Evolutionary conservation across 2,888 invertebrate species (phyloP).

Genomic region (Micropterix aruncella): DNA sequence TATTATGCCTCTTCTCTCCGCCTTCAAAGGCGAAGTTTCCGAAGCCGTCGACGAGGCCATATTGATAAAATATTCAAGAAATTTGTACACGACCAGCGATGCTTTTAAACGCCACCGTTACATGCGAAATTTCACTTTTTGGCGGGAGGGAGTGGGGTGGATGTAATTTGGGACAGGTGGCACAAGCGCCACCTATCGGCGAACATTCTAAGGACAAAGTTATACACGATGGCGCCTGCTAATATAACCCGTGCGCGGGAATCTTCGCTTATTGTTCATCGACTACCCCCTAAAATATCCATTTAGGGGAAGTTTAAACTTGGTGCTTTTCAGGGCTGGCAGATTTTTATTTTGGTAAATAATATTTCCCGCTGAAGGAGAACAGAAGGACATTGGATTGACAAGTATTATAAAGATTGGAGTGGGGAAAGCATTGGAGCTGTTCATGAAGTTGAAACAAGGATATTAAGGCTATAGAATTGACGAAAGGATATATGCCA

Average conservation of each 20-base stretch:
- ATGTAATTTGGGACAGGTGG: not conserved
- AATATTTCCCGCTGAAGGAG: too few species aligned
- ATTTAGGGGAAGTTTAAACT: conserved; percentile 37
- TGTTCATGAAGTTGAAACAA: too few species aligned
- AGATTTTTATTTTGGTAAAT: too few species aligned
- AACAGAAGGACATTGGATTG: too few species aligned
- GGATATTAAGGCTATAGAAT: too few species aligned
- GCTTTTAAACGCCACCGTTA: not conserved
- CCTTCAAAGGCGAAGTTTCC: too few species aligned
- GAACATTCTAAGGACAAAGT: not conserved
- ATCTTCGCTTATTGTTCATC: not conserved
- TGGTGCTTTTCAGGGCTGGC: too few species aligned
- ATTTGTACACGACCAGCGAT: not conserved
- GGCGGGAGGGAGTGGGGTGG: not conserved
- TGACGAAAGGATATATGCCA: too few species aligned
- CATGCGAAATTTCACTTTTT: not conserved
- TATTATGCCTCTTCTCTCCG: too few species aligned
- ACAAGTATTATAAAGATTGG: too few species aligned
- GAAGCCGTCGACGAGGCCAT: not conserved
- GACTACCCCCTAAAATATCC: not conserved
- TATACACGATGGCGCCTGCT: not conserved
- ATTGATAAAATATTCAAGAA: not conserved
- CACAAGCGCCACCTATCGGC: not conserved
- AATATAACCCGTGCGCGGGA: not conserved
- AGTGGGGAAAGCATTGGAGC: too few species aligned